phyloP scores from a whole-genome alignment of 2,797 vertebrate genomes.

The Paguma larvata region DNA sequence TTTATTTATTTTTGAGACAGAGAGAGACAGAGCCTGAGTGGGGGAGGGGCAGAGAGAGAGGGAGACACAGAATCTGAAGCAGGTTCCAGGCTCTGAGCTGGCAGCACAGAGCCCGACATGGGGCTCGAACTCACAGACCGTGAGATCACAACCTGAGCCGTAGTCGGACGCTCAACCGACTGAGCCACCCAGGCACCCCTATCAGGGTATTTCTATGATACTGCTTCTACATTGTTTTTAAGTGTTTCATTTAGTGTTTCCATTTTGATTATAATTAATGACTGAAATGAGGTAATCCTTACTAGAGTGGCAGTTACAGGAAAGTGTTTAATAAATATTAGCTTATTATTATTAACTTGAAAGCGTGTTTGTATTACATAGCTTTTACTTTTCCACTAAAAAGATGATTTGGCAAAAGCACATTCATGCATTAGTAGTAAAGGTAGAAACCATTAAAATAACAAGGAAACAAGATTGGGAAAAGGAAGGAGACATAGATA shows the following conservation, averaged over 20 bases:
- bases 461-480: neutral
- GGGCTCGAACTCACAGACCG: too few relatives aligned
- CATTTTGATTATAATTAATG: slow-evolving; percentile 44
- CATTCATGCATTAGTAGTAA: neutral
- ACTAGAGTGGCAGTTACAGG: neutral
- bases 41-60: too few relatives aligned
- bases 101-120: too few relatives aligned
- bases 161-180: too few relatives aligned
- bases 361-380: slow-evolving; percentile 33
- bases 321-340: slow-evolving; percentile 20
- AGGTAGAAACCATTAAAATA: neutral
- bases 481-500: slow-evolving; percentile 11
- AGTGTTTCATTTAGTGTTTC: slow-evolving; percentile 15
- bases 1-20: too few relatives aligned
- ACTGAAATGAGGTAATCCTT: slow-evolving; percentile 8
- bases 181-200: too few relatives aligned
- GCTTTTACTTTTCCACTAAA: slow-evolving; percentile 29
- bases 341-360: slow-evolving; percentile 15
- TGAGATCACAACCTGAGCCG: too few relatives aligned
- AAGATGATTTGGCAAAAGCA: slow-evolving; percentile 2
- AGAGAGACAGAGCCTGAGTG: too few relatives aligned
- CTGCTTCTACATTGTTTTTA: slow-evolving; percentile 32
- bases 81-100: too few relatives aligned
- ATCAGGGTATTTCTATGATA: neutral
- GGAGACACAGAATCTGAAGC: too few relatives aligned